Evolutionary conservation across 2,113 vertebrate genomes (phyloP), one percentile per base, ranked within the genome.

Genomic region (Aythya baeri): DNA sequence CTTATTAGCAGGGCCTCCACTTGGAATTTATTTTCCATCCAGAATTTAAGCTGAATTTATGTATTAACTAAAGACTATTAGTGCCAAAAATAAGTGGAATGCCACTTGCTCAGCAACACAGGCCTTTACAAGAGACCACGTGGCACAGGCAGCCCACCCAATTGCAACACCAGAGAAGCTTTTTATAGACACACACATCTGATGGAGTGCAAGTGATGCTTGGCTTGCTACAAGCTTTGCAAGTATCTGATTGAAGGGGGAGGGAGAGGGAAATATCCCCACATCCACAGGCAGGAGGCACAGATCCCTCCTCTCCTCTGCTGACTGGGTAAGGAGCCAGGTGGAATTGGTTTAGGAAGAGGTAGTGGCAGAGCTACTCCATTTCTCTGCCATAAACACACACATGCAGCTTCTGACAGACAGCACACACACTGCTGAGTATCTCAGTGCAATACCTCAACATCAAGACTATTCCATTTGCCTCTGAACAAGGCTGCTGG

Each of bases 51-150:
- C 95, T 94, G 96, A 96, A 96, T 96, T 95, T 93, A 94, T 96
- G 94, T 96, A 97, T 97, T 97, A 97, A 96, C 96, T 97, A 96
- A 97, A 97, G 93, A 96, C 95, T 96, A 97, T 96, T 96, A 96
- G 94, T 88, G 93, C 94, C 95, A 96, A 97, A 97, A 97, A 96
- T 97, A 94, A 97, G 94, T 83, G 58, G 90, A 78, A 97, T 96
- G 95, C 91, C 86, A 90, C 93, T 97, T 94, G 95, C 95, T 96
- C 94, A 94, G 96, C 95, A 96, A 91, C 96, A 96, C 88, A 7
- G 79, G 93, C 94, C 90, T 91, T 96, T 96, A 97, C 31, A 25
- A 96, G 89, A 18, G 78, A 38, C 87, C 96, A 96, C 91, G 91
- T 97, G 95, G 86, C 91, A 26, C 93, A 87, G 89, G 54, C 95